Percentiles rank a stretch among this genome's conserved stretches.
Evolutionary conservation across 2,888 invertebrate genomes (phyloP).

Genomic region (Actias luna): DNA sequence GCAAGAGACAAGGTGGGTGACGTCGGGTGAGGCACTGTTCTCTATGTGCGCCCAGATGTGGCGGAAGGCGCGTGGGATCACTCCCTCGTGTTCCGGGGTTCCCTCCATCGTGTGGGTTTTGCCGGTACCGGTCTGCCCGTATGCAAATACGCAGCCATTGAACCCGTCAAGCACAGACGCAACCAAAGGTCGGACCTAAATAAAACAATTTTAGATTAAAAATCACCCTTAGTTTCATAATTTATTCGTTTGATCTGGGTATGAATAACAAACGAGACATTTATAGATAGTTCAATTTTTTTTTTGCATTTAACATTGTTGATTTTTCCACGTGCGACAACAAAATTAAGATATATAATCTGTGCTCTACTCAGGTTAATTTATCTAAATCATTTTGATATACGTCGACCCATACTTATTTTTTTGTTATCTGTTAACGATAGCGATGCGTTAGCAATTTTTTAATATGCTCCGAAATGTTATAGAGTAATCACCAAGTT

Average conservation of each 20-base stretch:
- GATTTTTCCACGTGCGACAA: not conserved
- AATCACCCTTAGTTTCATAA: not conserved
- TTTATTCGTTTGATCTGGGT: no score
- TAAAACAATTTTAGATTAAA: not conserved
- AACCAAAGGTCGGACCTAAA: slow-evolving; percentile 91
- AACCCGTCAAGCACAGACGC: slow-evolving; percentile 98
- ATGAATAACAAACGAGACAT: no score
- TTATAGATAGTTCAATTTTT: not conserved
- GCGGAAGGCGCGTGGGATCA: slow-evolving; percentile 97
- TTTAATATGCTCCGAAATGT: no score
- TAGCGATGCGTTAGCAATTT: no score
- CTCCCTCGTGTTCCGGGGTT: slow-evolving; percentile 85
- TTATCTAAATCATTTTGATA: no score
- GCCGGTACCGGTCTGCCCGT: slow-evolving; percentile 99
- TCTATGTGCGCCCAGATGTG: slow-evolving; percentile 98
- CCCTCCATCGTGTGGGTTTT: slow-evolving; percentile 91
- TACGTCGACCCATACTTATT: no score
- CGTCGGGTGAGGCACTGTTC: slow-evolving; percentile 90
- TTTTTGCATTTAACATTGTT: not conserved
- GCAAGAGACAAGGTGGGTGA: slow-evolving; percentile 97
- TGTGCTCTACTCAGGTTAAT: no score
- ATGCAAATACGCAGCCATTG: slow-evolving; percentile 99
- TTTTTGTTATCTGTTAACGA: no score
- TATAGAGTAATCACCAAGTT: not conserved
- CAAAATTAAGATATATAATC: no score